A percentile compares a stretch with the other conserved stretches of the same genome.
Evolutionary conservation across 2,797 vertebrate genomes (phyloP).

Genomic region (Epinephelus coioides): DNA sequence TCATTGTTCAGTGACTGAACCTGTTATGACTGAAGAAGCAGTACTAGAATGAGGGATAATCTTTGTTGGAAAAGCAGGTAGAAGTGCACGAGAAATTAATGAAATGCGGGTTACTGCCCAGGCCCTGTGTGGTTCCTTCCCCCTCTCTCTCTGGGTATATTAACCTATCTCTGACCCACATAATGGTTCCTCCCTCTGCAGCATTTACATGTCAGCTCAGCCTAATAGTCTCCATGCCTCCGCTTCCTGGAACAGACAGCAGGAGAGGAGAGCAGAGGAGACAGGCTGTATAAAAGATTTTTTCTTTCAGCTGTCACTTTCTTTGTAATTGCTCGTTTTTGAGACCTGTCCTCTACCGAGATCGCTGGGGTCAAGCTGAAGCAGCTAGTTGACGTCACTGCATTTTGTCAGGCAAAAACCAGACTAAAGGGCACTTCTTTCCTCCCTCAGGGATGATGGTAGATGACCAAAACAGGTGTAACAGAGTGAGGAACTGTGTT

Average conservation of each 20-base stretch:
- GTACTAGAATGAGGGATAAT: neutral
- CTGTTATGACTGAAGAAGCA: neutral
- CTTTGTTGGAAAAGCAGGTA: slow-evolving; percentile 9
- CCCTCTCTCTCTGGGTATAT: slow-evolving; percentile 45
- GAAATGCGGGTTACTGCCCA: slow-evolving; percentile 49
- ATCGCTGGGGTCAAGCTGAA: neutral
- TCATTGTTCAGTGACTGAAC: neutral
- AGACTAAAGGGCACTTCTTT: neutral
- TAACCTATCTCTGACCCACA: slow-evolving; percentile 77
- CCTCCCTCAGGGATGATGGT: neutral
- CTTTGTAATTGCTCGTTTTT: neutral
- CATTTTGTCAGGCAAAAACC: neutral
- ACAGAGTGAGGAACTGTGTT: neutral
- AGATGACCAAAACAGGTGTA: neutral
- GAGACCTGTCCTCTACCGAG: slow-evolving; percentile 4
- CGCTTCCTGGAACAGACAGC: slow-evolving; percentile 64
- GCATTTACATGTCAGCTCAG: slow-evolving; percentile 70
- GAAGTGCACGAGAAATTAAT: slow-evolving; percentile 31
- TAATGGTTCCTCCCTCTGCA: slow-evolving; percentile 68
- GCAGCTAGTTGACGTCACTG: neutral
- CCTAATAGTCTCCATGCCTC: slow-evolving; percentile 61
- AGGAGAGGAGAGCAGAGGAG: slow-evolving; percentile 17
- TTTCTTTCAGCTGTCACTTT: slow-evolving; percentile 14
- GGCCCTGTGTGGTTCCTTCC: slow-evolving; percentile 14
- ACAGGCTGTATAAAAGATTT: neutral